A percentile compares a stretch with the other conserved stretches of the same genome.
Conservation (phyloP, 2,888 invertebrate species). For the Phyllotreta striolata region DNA sequence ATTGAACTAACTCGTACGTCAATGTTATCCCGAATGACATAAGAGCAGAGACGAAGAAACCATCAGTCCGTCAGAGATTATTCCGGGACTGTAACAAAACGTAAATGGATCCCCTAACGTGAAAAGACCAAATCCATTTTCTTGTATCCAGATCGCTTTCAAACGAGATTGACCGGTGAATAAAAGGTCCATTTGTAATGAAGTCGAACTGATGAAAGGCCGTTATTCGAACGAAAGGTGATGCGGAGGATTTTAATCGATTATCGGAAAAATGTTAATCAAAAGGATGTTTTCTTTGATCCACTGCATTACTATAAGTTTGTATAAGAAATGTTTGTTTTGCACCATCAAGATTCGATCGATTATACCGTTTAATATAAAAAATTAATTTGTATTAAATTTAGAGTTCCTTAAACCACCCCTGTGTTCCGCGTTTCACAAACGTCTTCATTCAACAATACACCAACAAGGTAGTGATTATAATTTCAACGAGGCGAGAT, state of each 20-base stretch:
- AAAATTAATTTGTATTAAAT: no score
- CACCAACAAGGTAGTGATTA: conserved; percentile 39
- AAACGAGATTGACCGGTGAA: conserved; percentile 61
- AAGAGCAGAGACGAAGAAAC: conserved; percentile 27
- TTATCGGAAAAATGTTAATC: conserved; percentile 2
- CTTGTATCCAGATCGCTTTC: conserved; percentile 60
- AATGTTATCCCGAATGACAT: conserved; percentile 2
- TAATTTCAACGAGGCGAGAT: conserved; percentile 39
- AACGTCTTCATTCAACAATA: conserved; percentile 28
- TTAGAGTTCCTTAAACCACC: neutral
- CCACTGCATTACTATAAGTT: no score
- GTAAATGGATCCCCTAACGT: conserved; percentile 46
- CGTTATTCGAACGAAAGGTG: conserved; percentile 34
- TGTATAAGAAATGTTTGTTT: no score
- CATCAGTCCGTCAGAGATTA: conserved; percentile 29
- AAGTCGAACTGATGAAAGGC: conserved; percentile 56
- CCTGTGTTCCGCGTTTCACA: conserved; percentile 16
- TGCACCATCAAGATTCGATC: no score
- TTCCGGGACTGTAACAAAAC: conserved; percentile 42
- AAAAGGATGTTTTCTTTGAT: no score
- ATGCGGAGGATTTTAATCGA: conserved; percentile 19
- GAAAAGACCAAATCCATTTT: conserved; percentile 56
- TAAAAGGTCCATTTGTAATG: conserved; percentile 62
- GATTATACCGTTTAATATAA: no score
- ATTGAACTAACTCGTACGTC: neutral